Percentiles rank a stretch among this genome's conserved stretches.
Evolutionary conservation across 2,888 invertebrate species (phyloP).

Genomic region (Heliothis peltigera): DNA sequence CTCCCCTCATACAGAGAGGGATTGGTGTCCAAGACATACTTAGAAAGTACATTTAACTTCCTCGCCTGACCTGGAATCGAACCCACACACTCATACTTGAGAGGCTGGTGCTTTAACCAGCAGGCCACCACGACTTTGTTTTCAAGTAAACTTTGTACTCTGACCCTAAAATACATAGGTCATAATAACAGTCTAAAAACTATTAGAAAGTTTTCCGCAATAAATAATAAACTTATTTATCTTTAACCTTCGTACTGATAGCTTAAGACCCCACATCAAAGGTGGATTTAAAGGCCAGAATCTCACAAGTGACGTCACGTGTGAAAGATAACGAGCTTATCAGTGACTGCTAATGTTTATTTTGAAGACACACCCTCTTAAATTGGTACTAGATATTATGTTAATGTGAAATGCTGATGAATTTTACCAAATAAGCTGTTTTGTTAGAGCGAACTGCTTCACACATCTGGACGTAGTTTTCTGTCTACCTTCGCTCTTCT

Average conservation of each 20-base stretch:
- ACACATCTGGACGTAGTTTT: too few species aligned
- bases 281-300: slow-evolving; percentile 10
- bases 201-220: slow-evolving; percentile 12
- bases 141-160: background rate
- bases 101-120: too few species aligned
- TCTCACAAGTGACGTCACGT: slow-evolving; percentile 10
- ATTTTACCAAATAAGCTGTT: too few species aligned
- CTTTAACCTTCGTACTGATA: slow-evolving; percentile 18
- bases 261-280: slow-evolving; percentile 1
- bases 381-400: slow-evolving; percentile 8
- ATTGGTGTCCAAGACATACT: too few species aligned
- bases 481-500: too few species aligned
- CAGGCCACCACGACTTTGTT: too few species aligned
- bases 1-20: too few species aligned
- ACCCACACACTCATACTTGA: too few species aligned
- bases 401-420: too few species aligned
- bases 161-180: slow-evolving; percentile 5
- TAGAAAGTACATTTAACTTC: too few species aligned
- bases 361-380: slow-evolving; percentile 29
- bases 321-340: slow-evolving; percentile 1
- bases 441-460: too few species aligned
- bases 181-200: background rate
- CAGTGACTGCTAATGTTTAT: slow-evolving; percentile 16
- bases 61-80: too few species aligned
- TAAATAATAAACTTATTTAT: background rate